Evolutionary conservation across 2,888 invertebrate species (phyloP), one percentile per base, ranked within the genome.

Genomic region (Xestia xanthographa): DNA sequence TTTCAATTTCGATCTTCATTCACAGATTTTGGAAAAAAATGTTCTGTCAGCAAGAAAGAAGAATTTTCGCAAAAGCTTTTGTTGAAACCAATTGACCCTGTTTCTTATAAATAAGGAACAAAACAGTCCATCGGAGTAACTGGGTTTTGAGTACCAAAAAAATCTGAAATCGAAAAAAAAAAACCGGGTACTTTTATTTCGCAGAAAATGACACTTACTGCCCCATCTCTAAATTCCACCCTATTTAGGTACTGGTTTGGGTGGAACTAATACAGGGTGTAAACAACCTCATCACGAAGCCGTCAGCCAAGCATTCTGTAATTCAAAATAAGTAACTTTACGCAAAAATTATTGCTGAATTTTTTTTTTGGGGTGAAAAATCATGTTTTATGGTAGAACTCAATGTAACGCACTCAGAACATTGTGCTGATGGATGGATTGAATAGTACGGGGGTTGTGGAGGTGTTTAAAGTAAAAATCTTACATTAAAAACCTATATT

Each of bases 1-100:
- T n/a, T n/a, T n/a, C n/a, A n/a, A n/a, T n/a, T 14, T 29, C 17
- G 58, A 20, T 8, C 3, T 8, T 0, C 9, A 8, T 29, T 17
- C 29, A 29, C 20, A 1, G 29, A 29, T 29, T 58, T 58, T 20
- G 20, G 1, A 26, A 3, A 56, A 26, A 14, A 12, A 12, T 6
- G 0, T n/a, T 0, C 12, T 0, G 11, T 53, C n/a, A 53, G 12
- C 56, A 56, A 56, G 14, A 26, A n/a, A 26, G 12, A 12, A n/a
- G 12, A 56, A 56, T 0, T 56, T 14, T 56, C 5, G 20, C 20
- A 60, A 34, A 20, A 20, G 3, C 20, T 22, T 5, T 22, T 62
- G 20, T 62, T 62, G 38, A 34, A 11, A 2, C 22, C 34, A 11
- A 34, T 34, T 2, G 22, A 62, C 6, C 2, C 34, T 34, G 22